These are phyloP conservation scores for Pristionchus mayeri DNA, from an alignment of 2,888 invertebrate species.

Conservation along the genomic window DNA sequence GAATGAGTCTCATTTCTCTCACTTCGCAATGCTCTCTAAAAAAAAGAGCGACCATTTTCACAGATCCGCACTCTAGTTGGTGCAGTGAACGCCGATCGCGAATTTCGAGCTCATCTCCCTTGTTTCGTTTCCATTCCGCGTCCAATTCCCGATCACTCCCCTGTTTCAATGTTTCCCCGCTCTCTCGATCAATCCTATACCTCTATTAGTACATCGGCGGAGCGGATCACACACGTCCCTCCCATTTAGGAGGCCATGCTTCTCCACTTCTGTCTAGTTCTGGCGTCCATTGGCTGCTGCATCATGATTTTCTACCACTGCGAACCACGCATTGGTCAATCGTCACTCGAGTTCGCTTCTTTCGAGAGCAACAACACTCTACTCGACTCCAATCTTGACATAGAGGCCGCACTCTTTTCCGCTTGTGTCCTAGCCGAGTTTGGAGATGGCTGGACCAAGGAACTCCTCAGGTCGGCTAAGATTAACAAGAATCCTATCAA, in stretches of 20 bases:
- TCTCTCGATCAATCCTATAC: slow-evolving; percentile 17
- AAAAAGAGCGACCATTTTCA: neutral
- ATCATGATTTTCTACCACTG: neutral
- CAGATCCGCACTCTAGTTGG: neutral
- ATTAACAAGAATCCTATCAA: neutral
- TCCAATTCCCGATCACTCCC: neutral
- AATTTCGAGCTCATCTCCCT: no score
- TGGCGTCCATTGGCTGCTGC: neutral
- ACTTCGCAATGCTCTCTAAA: neutral
- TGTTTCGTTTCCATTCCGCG: no score
- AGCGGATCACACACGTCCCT: neutral
- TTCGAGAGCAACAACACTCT: neutral
- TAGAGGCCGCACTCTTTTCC: neutral
- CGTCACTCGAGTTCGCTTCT: neutral
- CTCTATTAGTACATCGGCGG: neutral
- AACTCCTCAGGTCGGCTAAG: neutral
- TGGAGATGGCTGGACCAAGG: slow-evolving; percentile 1
- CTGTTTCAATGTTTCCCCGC: neutral
- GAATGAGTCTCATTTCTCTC: neutral
- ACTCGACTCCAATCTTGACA: no score
- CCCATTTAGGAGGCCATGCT: no score
- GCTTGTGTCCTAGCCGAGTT: neutral
- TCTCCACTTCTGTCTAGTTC: neutral
- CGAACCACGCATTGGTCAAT: neutral
- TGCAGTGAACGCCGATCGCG: no score